Conservation (phyloP, 1,140 invertebrate genomes). For the Lordiphosa collinella region DNA sequence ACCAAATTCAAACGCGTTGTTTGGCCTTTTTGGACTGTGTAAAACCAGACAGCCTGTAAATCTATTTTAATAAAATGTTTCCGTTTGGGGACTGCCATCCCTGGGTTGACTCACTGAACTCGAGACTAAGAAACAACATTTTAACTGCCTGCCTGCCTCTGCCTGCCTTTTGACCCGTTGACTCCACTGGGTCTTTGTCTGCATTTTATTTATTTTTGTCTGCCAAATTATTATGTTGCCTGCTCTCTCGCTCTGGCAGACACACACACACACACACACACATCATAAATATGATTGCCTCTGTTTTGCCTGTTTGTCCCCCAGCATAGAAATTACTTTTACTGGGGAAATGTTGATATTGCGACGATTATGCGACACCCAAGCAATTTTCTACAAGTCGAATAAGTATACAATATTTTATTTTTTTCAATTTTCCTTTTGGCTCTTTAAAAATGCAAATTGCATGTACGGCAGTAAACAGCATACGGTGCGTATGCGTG, state of each 20-base stretch:
- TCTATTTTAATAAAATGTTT: background rate
- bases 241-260: background rate
- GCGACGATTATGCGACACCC: slow-evolving; percentile 53
- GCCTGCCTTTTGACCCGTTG: slow-evolving; percentile 11
- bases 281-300: slow-evolving; percentile 68
- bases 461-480: slow-evolving; percentile 32
- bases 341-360: slow-evolving; percentile 21
- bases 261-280: slow-evolving; percentile 25
- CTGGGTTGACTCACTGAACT: slow-evolving; percentile 2
- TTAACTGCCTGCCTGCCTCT: slow-evolving; percentile 4
- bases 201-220: slow-evolving; percentile 34
- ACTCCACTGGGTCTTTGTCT: slow-evolving; percentile 22
- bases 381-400: slow-evolving; percentile 23
- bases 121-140: background rate
- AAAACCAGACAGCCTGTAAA: no score
- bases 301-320: slow-evolving; percentile 19
- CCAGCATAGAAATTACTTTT: slow-evolving; percentile 62
- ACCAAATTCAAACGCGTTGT: no score
- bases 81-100: background rate
- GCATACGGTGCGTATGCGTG: slow-evolving; percentile 54
- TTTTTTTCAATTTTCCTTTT: slow-evolving; percentile 17
- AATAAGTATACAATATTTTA: slow-evolving; percentile 4
- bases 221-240: slow-evolving; percentile 36
- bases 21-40: no score
- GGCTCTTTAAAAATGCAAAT: slow-evolving; percentile 34